phyloP scores from a whole-genome alignment of 2,113 vertebrate species.

The Neomonachus schauinslandi region DNA sequence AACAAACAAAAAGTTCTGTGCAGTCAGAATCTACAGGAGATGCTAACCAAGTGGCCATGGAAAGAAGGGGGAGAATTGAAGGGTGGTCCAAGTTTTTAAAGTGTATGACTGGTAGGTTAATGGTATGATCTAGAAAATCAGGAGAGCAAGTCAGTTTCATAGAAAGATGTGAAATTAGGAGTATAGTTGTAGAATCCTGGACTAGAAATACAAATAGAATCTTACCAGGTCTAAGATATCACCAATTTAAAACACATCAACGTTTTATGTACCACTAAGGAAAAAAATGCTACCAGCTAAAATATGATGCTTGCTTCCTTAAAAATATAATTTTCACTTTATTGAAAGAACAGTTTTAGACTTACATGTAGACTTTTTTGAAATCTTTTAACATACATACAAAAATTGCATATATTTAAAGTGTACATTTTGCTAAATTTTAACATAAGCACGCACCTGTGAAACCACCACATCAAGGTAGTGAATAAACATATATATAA shows the following conservation, averaged over 20 bases:
- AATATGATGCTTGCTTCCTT: neutral
- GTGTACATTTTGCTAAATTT: neutral
- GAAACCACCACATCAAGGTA: neutral
- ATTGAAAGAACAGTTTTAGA: slow-evolving; percentile 6
- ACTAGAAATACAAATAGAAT: neutral
- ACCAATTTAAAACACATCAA: neutral
- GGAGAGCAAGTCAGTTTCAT: neutral
- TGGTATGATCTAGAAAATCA: neutral
- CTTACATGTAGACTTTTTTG: neutral
- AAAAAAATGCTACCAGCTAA: neutral
- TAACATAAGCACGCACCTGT: neutral
- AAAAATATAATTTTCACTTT: slow-evolving; percentile 27
- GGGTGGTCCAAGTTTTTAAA: neutral
- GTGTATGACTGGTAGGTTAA: neutral
- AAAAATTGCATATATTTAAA: neutral
- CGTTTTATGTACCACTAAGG: neutral
- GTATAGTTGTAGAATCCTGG: neutral
- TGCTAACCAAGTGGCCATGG: neutral
- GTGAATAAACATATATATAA: neutral
- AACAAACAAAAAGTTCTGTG: neutral
- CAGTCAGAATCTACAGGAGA: neutral
- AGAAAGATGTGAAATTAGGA: neutral
- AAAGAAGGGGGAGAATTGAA: neutral
- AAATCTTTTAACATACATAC: neutral
- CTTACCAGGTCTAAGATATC: neutral